Base-by-base conservation (phyloP, 2,113 vertebrate genomes). In the Misgurnus anguillicaudatus region DNA sequence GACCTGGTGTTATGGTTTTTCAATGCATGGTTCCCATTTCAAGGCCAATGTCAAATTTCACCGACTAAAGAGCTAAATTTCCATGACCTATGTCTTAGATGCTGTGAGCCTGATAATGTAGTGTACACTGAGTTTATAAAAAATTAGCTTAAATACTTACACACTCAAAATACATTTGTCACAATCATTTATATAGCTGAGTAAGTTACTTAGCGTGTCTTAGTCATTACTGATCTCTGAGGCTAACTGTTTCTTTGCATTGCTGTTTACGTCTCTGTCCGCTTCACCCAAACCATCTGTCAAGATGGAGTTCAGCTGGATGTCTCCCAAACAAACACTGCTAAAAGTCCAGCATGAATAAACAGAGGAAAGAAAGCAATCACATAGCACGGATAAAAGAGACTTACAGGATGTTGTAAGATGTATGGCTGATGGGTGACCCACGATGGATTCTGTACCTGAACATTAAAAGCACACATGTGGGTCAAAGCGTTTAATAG, bases 381-480 rank as follows among this genome's bases (percentile, higher is more conserved):
- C 21, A 51, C 21, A 51, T 42, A 71, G 62, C 24, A 62, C 11
- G 5, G 11, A 82, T 17, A 65, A 75, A 3, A 41, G 61, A 85
- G 74, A 91, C 96, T 98, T 95, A 99, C 97, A n/a, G 96, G 96
- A 90, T 98, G 97, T 90, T 97, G 97, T 92, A 99, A 94, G 87
- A 99, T 97, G 79, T 98, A 98, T 11, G 96, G 93, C 87, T 98
- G 97, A 89, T 97, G 97, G 84, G 95, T 91, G 94, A 98, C 91
- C 97, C 97, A 98, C 81, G 97, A 99, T 76, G 97, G 94, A 90
- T 95, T 98, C 91, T 97, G 97, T 90, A 99, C 94, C 97, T 99
- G 86, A 55, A 88, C 2, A 42, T 39, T 9, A 19, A 7, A 74
- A 60, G 62, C 36, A 41, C 61, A 51, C 48, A 78, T 16, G 16